Evolutionary conservation across 2,888 invertebrate genomes (phyloP).

Genomic region (Synergus itoensis): DNA sequence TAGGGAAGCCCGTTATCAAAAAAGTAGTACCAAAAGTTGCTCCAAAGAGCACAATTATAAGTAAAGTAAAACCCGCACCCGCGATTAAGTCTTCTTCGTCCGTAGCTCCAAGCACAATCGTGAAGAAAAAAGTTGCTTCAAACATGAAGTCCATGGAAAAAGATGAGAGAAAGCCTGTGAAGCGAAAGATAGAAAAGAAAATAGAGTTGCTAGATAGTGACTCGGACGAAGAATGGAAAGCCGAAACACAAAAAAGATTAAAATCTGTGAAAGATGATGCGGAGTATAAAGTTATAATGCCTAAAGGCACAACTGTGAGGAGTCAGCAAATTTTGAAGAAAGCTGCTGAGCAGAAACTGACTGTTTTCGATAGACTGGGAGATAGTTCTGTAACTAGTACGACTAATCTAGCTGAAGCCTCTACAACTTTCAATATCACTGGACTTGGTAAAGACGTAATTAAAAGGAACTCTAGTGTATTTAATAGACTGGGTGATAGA

Average conservation of each 20-base stretch:
- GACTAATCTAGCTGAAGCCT: conserved; percentile 68
- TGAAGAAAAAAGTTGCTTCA: conserved; percentile 60
- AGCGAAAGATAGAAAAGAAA: conserved; percentile 67
- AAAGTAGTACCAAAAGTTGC: conserved; percentile 63
- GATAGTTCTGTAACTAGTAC: conserved; percentile 78
- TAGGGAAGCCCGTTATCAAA: conserved; percentile 60
- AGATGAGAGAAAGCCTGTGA: conserved; percentile 55
- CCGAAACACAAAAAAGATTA: conserved; percentile 45
- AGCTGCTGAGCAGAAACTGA: conserved; percentile 72
- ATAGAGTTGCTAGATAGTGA: conserved; percentile 57
- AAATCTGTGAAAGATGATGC: conserved; percentile 70
- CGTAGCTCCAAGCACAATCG: conserved; percentile 52
- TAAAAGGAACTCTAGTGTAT: conserved; percentile 71
- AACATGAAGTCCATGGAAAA: conserved; percentile 53
- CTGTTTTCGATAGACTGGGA: conserved; percentile 80
- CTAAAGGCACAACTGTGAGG: conserved; percentile 76
- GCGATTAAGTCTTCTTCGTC: conserved; percentile 52
- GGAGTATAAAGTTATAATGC: conserved; percentile 78
- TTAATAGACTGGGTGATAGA: conserved; percentile 75
- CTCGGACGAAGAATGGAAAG: conserved; percentile 54
- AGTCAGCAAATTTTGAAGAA: conserved; percentile 76
- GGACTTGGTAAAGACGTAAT: conserved; percentile 72
- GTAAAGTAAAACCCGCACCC: conserved; percentile 57
- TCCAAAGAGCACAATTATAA: conserved; percentile 52
- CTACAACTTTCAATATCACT: conserved; percentile 73